Evolutionary conservation across 2,888 invertebrate species (phyloP).

Genomic region (Icerya purchasi): DNA sequence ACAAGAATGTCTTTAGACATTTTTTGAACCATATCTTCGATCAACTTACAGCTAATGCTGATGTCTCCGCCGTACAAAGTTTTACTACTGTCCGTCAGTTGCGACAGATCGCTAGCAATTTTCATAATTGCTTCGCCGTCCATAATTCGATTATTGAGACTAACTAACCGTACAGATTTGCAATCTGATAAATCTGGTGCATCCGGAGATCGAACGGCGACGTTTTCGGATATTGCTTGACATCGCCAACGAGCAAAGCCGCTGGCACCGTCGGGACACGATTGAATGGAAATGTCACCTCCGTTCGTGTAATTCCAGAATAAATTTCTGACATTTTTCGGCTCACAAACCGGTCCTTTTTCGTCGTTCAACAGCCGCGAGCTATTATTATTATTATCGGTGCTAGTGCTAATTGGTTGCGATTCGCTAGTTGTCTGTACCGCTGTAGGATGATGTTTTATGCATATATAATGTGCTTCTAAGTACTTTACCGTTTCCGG

Average conservation of each 20-base stretch:
- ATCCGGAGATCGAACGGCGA: slow-evolving; percentile 39
- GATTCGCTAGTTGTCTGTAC: slow-evolving; percentile 10
- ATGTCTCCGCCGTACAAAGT: slow-evolving; percentile 75
- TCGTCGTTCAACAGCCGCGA: slow-evolving; percentile 1
- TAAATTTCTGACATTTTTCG: slow-evolving; percentile 48
- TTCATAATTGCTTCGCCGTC: slow-evolving; percentile 52
- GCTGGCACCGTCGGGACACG: slow-evolving; percentile 74
- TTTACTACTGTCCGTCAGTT: slow-evolving; percentile 67
- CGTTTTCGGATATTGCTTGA: slow-evolving; percentile 8
- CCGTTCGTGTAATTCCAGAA: slow-evolving; percentile 73
- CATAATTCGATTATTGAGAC: slow-evolving; percentile 53
- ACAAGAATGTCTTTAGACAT: slow-evolving; percentile 64
- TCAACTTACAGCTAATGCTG: slow-evolving; percentile 70
- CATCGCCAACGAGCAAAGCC: slow-evolving; percentile 42
- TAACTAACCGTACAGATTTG: slow-evolving; percentile 67
- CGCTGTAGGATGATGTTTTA: slow-evolving; percentile 38
- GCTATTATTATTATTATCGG: slow-evolving; percentile 18
- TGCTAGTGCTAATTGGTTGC: background rate
- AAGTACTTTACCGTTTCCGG: slow-evolving; percentile 77
- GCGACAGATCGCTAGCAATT: slow-evolving; percentile 60
- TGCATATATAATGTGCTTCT: slow-evolving; percentile 81
- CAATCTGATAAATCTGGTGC: slow-evolving; percentile 75
- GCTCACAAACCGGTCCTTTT: slow-evolving; percentile 32
- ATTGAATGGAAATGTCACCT: slow-evolving; percentile 47
- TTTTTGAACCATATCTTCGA: slow-evolving; percentile 63